These are phyloP conservation scores for Clunio marinus DNA, from an alignment of 2,888 invertebrate genomes.

Conservation along the genomic window DNA sequence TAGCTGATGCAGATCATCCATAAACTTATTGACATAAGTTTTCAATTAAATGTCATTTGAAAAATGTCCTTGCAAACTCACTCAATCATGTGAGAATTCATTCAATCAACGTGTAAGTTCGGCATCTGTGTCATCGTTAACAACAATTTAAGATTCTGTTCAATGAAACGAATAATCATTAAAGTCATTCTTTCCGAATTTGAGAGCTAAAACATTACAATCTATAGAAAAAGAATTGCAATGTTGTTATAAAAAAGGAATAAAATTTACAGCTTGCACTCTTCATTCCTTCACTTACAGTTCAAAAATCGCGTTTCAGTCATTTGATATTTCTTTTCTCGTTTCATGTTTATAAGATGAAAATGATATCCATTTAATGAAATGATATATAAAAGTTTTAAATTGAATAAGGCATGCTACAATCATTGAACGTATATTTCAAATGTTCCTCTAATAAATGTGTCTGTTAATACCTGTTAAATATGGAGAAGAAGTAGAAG, in stretches of 20 bases:
- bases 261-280: conserved; percentile 23
- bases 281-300: background rate
- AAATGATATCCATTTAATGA: conserved; percentile 39
- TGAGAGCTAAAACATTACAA: conserved; percentile 1
- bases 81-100: background rate
- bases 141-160: background rate
- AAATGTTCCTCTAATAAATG: conserved; percentile 1
- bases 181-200: background rate
- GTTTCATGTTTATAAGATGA: conserved; percentile 30
- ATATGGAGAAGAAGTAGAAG: background rate
- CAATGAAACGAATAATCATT: conserved; percentile 34
- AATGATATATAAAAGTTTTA: conserved; percentile 39
- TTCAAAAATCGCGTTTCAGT: conserved; percentile 13
- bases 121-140: background rate
- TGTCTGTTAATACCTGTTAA: background rate
- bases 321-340: conserved; percentile 35
- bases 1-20: background rate
- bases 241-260: conserved; percentile 23
- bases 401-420: conserved; percentile 29
- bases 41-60: conserved; percentile 22
- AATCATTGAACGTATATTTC: conserved; percentile 6
- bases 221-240: background rate
- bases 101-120: background rate
- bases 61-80: background rate
- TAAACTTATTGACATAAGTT: conserved; percentile 29